Evolutionary conservation across 1,140 invertebrate species (phyloP).

Genomic region (Megalonaias nervosa): DNA sequence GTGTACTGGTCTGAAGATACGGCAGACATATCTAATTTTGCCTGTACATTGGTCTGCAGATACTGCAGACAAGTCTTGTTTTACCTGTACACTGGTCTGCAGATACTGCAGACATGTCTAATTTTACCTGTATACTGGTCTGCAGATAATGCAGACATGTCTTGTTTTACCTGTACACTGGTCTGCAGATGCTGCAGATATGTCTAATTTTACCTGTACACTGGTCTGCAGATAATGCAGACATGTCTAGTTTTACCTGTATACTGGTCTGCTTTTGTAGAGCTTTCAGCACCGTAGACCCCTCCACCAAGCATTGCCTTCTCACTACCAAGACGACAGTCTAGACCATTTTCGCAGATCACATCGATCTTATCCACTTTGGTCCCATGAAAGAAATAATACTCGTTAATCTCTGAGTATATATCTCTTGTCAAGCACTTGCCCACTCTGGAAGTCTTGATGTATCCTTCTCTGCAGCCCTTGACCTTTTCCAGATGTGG

Average conservation of each 20-base stretch:
- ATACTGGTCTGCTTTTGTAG: slow-evolving; percentile 33
- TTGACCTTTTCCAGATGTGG: neutral
- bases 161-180: too few relatives aligned
- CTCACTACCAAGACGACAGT: slow-evolving; percentile 8
- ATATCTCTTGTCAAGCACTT: neutral
- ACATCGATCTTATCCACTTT: slow-evolving; percentile 16
- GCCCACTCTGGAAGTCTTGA: too few relatives aligned
- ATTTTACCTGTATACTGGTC: too few relatives aligned
- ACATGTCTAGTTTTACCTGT: slow-evolving; percentile 8
- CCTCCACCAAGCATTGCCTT: slow-evolving; percentile 27
- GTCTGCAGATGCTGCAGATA: too few relatives aligned
- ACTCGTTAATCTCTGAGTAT: slow-evolving; percentile 24
- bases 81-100: too few relatives aligned
- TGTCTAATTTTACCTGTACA: too few relatives aligned
- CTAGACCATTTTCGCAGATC: slow-evolving; percentile 17
- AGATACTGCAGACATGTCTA: too few relatives aligned
- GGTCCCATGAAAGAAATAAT: slow-evolving; percentile 28
- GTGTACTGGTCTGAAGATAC: too few relatives aligned
- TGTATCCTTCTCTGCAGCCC: neutral
- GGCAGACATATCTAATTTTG: too few relatives aligned
- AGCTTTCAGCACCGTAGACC: slow-evolving; percentile 28
- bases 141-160: neutral
- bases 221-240: neutral
- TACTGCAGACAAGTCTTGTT: too few relatives aligned
- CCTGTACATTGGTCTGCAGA: too few relatives aligned